These are phyloP conservation scores for Oncorhynchus mykiss DNA, from an alignment of 2,113 vertebrate species.

Conservation along the genomic window DNA sequence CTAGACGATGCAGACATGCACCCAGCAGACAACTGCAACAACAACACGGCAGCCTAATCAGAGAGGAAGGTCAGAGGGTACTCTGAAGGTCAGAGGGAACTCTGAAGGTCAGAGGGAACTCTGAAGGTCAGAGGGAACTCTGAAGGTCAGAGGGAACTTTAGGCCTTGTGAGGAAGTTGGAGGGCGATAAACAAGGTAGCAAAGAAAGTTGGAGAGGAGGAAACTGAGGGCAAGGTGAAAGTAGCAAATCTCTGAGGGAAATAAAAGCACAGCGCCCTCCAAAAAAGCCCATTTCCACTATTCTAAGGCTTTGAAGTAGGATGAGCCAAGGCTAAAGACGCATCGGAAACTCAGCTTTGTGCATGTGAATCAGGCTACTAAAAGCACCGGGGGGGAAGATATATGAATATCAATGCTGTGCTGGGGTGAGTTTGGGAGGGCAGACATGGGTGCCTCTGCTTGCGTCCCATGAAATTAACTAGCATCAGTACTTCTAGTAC, in stretches of 20 bases:
- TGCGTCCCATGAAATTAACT: no score
- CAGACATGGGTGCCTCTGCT: neutral
- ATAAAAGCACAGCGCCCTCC: no score
- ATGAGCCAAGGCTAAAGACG: constrained; percentile 38
- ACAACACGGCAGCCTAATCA: constrained; percentile 5
- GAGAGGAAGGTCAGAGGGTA: constrained; percentile 3
- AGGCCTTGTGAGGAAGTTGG: neutral
- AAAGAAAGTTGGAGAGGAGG: no score
- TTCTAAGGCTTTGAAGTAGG: constrained; percentile 22
- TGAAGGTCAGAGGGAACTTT: neutral
- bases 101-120: neutral
- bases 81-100: neutral
- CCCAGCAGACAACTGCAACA: constrained; percentile 1
- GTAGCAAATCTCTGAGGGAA: no score
- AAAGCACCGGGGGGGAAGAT: constrained; percentile 4
- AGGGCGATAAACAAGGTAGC: constrained; percentile 11
- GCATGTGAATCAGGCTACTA: constrained; percentile 25
- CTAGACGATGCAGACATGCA: constrained; percentile 24
- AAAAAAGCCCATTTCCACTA: no score
- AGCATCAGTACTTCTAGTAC: neutral
- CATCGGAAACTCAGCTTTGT: constrained; percentile 30
- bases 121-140: neutral
- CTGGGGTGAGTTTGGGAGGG: constrained; percentile 16
- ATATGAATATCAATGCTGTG: constrained; percentile 37
- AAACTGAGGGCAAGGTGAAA: no score